A percentile compares a stretch with the other conserved stretches of the same genome.
These are phyloP conservation scores for Stenichneumon culpator DNA, from an alignment of 2,888 invertebrate species.

Conservation along the genomic window DNA sequence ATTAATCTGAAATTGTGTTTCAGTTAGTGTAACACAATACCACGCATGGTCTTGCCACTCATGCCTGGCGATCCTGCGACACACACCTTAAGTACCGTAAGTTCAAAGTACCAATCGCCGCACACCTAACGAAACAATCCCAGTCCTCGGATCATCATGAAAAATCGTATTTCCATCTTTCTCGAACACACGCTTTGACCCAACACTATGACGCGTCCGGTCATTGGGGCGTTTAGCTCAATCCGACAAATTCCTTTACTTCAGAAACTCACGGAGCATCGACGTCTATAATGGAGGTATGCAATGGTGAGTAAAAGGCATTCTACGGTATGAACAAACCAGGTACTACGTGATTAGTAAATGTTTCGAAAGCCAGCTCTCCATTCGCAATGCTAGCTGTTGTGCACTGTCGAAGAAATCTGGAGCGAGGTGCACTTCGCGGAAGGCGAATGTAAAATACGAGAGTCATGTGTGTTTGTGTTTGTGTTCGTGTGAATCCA, in stretches of 20 bases:
- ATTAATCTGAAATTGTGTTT: no score
- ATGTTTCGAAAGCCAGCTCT: constrained; percentile 62
- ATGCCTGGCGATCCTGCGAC: no score
- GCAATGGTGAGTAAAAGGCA: constrained; percentile 4
- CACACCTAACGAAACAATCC: no score
- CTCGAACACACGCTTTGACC: no score
- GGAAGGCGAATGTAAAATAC: constrained; percentile 60
- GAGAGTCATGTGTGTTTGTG: constrained; percentile 16
- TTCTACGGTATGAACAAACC: background rate
- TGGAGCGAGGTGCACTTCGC: constrained; percentile 63
- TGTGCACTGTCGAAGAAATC: constrained; percentile 49
- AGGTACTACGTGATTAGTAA: constrained; percentile 38
- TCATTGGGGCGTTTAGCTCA: no score
- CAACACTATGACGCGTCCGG: no score
- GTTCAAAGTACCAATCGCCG: no score
- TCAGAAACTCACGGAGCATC: background rate
- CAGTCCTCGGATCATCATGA: no score
- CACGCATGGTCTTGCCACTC: no score
- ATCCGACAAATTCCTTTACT: constrained; percentile 8
- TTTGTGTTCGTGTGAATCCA: background rate
- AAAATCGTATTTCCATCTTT: no score
- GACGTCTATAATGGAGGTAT: background rate
- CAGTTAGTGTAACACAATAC: no score
- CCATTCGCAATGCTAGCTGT: constrained; percentile 30
- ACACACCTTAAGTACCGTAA: no score